Evolutionary conservation across 2,888 invertebrate genomes (phyloP), one percentile per base, ranked within the genome.

Genomic region (Tipula lateralis): DNA sequence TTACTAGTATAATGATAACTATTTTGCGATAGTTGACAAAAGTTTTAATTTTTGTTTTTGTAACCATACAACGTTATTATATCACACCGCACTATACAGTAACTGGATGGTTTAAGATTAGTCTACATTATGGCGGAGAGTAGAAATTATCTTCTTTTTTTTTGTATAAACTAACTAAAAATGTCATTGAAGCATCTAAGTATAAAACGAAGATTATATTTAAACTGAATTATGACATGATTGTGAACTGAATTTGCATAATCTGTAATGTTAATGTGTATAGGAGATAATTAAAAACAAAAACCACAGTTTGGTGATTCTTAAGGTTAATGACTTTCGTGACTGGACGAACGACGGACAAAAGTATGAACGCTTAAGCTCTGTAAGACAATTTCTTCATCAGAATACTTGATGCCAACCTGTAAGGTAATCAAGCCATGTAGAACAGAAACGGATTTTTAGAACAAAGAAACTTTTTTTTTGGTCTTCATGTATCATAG

Each of bases 181-280:
- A 24, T 66, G 66, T 66, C 66, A 66, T 66, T 66, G 24, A 66
- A 66, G 12, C 19, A 66, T 66, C 66, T 66, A 66, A 66, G 24
- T 24, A 24, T 24, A 24, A 34, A 66, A 19, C 13, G 24, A 66
- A 9, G 9, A 66, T 24, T 24, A 66, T 34, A 34, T 34, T 34
- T 34, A 66, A 66, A 66, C 66, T 66, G 66, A 66, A 66, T 66
- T 66, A 66, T 66, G 66, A 66, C 44, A 66, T 9, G 66, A 66
- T 24, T 66, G 24, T 66, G 66, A 66, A 9, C 19, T 2, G 24
- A 24, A 66, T 24, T 66, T 24, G 66, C 66, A 66, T 66, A 66
- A 66, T 66, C 66, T 66, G 66, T 5, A 9, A 12, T 66, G 19
- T 66, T 34, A 19, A 19, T 66, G 66, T 19, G 24, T 9, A 66